Evolutionary conservation across 2,888 invertebrate species (phyloP).

Genomic region (Epistrophella euchroma): DNA sequence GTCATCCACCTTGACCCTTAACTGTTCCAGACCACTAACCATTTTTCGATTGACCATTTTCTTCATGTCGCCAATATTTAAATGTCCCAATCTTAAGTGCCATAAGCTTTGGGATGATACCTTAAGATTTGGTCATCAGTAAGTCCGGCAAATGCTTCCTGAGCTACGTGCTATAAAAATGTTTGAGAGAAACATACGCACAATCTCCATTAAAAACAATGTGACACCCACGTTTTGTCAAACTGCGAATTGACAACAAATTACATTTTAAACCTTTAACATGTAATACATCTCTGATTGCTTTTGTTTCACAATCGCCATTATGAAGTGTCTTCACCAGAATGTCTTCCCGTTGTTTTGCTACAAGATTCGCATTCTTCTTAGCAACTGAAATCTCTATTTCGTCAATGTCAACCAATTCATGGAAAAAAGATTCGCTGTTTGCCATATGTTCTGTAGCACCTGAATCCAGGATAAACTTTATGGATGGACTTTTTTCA

Average conservation of each 20-base stretch:
- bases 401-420: too few relatives aligned
- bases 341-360: too few relatives aligned
- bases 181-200: neutral
- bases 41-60: conserved; percentile 11
- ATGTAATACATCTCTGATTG: too few relatives aligned
- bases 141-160: neutral
- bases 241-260: too few relatives aligned
- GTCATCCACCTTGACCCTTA: neutral
- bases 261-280: too few relatives aligned
- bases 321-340: too few relatives aligned
- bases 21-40: conserved; percentile 5
- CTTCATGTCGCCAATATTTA: conserved; percentile 5
- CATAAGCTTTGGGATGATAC: neutral
- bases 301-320: neutral
- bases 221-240: neutral
- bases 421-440: neutral
- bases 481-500: too few relatives aligned
- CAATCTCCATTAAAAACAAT: neutral
- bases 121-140: neutral
- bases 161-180: neutral
- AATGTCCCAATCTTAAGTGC: neutral
- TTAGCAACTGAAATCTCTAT: too few relatives aligned
- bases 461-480: neutral
- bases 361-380: too few relatives aligned
- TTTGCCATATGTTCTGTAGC: neutral